Percentiles rank a stretch among this genome's conserved stretches.
Conservation (phyloP, 2,797 vertebrate species). For the Gobio occitaniae region DNA sequence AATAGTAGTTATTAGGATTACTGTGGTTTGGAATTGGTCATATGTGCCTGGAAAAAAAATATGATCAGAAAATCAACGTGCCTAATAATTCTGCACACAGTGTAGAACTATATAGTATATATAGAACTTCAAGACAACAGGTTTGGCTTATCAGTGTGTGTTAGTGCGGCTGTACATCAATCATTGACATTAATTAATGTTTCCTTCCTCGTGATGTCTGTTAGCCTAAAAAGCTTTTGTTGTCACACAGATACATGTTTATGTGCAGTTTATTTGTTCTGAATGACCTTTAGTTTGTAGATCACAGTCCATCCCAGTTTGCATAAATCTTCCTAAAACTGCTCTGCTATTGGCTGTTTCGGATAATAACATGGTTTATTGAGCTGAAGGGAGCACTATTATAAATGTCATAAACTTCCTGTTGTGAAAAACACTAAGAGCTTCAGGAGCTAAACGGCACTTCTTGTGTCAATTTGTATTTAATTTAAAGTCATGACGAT, state of each 20-base stretch:
- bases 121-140: background rate
- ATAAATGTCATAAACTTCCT: background rate
- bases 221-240: background rate
- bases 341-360: constrained; percentile 30
- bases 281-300: constrained; percentile 9
- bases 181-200: background rate
- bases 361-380: constrained; percentile 4
- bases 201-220: background rate
- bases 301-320: constrained; percentile 1
- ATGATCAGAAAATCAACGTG: too few relatives aligned
- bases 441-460: constrained; percentile 50
- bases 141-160: background rate
- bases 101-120: background rate
- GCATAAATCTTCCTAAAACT: background rate
- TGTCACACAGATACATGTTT: background rate
- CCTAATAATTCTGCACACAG: too few relatives aligned
- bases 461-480: background rate
- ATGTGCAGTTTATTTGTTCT: constrained; percentile 45
- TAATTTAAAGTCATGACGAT: constrained; percentile 28
- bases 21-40: too few relatives aligned
- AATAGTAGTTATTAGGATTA: too few relatives aligned
- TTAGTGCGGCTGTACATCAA: background rate
- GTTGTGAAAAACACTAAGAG: constrained; percentile 5
- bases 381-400: background rate
- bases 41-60: too few relatives aligned